Base-by-base conservation (phyloP, 2,888 invertebrate genomes). In the Himalopsyche kuldschensis region DNA sequence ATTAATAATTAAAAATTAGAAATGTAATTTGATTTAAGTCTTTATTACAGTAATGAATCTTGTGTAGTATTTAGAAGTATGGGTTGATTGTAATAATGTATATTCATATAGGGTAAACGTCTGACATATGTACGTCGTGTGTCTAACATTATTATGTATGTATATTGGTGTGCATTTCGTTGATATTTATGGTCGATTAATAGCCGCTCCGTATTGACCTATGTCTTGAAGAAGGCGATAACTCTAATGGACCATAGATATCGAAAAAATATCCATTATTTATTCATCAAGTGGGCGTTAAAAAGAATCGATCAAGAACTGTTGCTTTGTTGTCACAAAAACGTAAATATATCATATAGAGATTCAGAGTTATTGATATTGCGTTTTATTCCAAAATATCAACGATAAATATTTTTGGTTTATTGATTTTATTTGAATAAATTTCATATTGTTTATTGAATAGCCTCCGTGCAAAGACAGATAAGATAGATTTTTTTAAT, bases 181-280 rank as follows among this genome's bases (percentile, higher is more conserved):
- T 78, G 4, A 78, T 46, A 41, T 41, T 46, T 41, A 78, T 78
- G 78, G 78, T 41, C 55, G 55, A 55, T 55, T 55, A 78, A 41
- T 41, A 46, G 27, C n/a, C 35, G 46, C 8, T 35, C n/a, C 8
- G 27, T 41, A 27, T 41, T 78, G 41, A 75, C 75, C 75, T 75
- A 75, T 75, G 80, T 75, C 35, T 80, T 31, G 35, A 55, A 80
- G 78, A 27, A 48, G 69, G 48, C 55, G 82, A 82, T 84, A 84
- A 84, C 78, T 82, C 78, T 84, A 84, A 84, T 84, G 84, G 82
- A 84, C 84, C 48, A 46, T 80, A 30, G 84, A 46, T 78, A 17
- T 47, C 79, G 81, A 35, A 32, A 46, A 75, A 55, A 81, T 48
- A 76, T 75, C 75, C 55, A 55, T 55, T 48, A 48, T 32, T 35